These are phyloP conservation scores for Myiagra hebetior DNA, from an alignment of 2,113 vertebrate species.

Conservation along the genomic window DNA sequence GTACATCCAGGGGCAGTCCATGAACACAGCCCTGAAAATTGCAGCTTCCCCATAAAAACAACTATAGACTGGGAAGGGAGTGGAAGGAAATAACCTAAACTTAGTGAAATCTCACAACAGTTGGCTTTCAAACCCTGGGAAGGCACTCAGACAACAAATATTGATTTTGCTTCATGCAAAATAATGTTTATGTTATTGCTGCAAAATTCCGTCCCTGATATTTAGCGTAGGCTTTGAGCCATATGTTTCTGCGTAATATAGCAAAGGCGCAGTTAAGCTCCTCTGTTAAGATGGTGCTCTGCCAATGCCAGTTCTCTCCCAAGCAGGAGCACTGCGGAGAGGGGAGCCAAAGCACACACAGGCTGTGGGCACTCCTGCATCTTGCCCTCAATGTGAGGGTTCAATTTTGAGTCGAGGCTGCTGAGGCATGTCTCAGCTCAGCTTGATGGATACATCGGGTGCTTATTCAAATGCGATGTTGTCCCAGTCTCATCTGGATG, in stretches of 20 bases:
- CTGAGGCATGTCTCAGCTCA: constrained; percentile 29
- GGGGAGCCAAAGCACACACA: not conserved
- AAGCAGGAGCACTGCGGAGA: not conserved
- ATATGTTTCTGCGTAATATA: constrained; percentile 29
- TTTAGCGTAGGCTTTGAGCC: constrained; percentile 41
- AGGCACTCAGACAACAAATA: not conserved
- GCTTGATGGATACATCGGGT: constrained; percentile 21
- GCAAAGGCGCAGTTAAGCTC: constrained; percentile 36
- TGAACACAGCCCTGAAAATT: not conserved
- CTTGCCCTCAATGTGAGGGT: not conserved
- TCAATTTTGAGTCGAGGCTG: not conserved
- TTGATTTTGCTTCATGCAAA: not conserved
- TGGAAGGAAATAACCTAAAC: not conserved
- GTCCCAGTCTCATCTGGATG: constrained; percentile 28
- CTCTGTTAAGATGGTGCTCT: not conserved
- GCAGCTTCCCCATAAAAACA: not conserved
- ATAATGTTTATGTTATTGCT: not conserved
- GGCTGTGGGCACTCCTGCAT: not conserved
- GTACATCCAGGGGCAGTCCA: not conserved
- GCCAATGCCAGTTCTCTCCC: not conserved
- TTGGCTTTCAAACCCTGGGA: not conserved
- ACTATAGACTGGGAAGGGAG: not conserved
- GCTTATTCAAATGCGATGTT: constrained; percentile 60
- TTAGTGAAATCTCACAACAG: not conserved
- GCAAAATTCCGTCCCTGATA: not conserved